Conservation (phyloP, 2,113 vertebrate genomes). For the Mormyrus lacerda region DNA sequence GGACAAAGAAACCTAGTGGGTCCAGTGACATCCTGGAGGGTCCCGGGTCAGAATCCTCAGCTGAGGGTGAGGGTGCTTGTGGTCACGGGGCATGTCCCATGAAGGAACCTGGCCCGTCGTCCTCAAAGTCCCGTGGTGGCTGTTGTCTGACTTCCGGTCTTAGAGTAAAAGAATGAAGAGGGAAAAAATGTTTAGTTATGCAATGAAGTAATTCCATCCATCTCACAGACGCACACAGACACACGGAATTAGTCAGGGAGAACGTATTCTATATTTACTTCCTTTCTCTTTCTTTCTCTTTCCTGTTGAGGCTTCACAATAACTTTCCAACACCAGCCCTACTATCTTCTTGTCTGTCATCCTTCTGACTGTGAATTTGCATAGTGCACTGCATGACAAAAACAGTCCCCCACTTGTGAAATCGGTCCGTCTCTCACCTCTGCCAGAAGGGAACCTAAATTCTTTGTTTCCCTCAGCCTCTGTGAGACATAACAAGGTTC, state of each 20-base stretch:
- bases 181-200: neutral
- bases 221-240: slow-evolving; percentile 43
- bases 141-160: slow-evolving; percentile 50
- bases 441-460: neutral
- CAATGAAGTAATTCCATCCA: neutral
- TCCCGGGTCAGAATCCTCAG: slow-evolving; percentile 3
- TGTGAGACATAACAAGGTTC: neutral
- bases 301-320: neutral
- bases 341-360: neutral
- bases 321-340: neutral
- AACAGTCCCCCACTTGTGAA: neutral
- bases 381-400: neutral
- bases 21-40: neutral
- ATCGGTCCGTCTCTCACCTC: neutral
- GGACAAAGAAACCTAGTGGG: neutral
- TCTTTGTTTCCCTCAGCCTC: neutral
- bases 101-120: slow-evolving; percentile 47
- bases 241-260: slow-evolving; percentile 21
- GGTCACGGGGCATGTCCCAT: slow-evolving; percentile 60
- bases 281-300: neutral
- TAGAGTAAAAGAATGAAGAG: slow-evolving; percentile 12
- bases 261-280: neutral
- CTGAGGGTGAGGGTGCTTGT: neutral
- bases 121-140: slow-evolving; percentile 47
- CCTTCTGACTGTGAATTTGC: neutral